Evolutionary conservation across 2,888 invertebrate genomes (phyloP).

Genomic region (Tetranychus piercei): DNA sequence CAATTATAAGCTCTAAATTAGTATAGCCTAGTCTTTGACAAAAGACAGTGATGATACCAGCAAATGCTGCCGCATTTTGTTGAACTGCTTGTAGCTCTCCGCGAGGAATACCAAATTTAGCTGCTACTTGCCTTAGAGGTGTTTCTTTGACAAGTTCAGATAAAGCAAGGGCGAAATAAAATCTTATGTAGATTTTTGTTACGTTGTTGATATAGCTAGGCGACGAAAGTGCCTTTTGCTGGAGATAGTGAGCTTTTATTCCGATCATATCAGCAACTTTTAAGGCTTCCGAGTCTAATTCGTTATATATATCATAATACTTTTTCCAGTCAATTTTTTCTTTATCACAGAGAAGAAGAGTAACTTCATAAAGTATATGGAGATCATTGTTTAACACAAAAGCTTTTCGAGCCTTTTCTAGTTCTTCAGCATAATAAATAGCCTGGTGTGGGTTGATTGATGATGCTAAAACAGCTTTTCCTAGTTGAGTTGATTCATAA

Average conservation of each 20-base stretch:
- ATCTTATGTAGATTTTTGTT: too few species aligned
- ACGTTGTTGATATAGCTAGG: too few species aligned
- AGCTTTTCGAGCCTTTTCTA: conserved; percentile 69
- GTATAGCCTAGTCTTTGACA: conserved; percentile 80
- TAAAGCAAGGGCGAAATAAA: conserved; percentile 72
- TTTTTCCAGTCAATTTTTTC: conserved; percentile 50
- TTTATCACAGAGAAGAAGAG: conserved; percentile 45
- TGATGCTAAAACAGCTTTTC: conserved; percentile 74
- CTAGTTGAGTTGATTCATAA: conserved; percentile 51
- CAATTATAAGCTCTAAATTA: conserved; percentile 59
- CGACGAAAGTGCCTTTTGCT: too few species aligned
- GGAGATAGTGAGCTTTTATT: conserved; percentile 36
- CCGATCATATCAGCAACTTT: conserved; percentile 77
- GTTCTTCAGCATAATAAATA: conserved; percentile 63
- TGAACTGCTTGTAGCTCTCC: conserved; percentile 84
- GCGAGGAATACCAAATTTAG: conserved; percentile 63
- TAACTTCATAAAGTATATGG: conserved; percentile 74
- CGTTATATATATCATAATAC: conserved; percentile 58
- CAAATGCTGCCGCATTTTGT: conserved; percentile 83
- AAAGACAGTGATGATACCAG: conserved; percentile 89
- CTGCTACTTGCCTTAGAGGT: conserved; percentile 56
- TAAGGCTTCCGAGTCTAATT: conserved; percentile 58
- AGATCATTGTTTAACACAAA: conserved; percentile 84
- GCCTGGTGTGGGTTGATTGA: conserved; percentile 89
- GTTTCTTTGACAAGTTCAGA: conserved; percentile 82